Evolutionary conservation across 2,113 vertebrate genomes (phyloP).

Genomic region (Sminthopsis crassicaudata): DNA sequence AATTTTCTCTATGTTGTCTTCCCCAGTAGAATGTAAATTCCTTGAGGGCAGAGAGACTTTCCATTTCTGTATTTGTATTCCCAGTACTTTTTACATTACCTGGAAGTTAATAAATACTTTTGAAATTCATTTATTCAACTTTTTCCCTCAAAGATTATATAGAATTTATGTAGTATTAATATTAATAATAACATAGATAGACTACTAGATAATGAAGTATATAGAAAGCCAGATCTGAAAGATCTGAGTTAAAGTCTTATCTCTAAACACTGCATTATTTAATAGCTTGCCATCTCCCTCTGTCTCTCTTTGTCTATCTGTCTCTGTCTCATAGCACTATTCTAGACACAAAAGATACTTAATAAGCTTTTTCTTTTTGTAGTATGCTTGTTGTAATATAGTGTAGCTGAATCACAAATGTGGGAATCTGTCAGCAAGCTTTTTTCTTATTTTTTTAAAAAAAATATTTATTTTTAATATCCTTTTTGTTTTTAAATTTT

Average conservation of each 20-base stretch:
- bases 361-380: too few species aligned
- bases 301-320: too few species aligned
- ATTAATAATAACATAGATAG: background rate
- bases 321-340: too few species aligned
- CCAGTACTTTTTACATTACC: too few species aligned
- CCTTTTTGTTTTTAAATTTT: background rate
- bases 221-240: background rate
- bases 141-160: background rate
- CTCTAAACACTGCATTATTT: too few species aligned
- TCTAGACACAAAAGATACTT: too few species aligned
- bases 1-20: background rate
- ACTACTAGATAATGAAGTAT: background rate
- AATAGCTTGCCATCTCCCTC: too few species aligned
- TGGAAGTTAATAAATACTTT: background rate
- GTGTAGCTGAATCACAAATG: background rate
- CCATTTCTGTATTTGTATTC: background rate
- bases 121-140: background rate
- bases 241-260: background rate
- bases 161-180: background rate
- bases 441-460: background rate
- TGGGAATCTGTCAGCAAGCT: background rate
- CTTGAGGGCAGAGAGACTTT: background rate
- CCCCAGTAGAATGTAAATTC: background rate
- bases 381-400: too few species aligned
- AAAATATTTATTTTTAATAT: background rate